Percentiles rank a stretch among this genome's conserved stretches.
Evolutionary conservation across 2,113 vertebrate species (phyloP).

Genomic region (Oncorhynchus masou): DNA sequence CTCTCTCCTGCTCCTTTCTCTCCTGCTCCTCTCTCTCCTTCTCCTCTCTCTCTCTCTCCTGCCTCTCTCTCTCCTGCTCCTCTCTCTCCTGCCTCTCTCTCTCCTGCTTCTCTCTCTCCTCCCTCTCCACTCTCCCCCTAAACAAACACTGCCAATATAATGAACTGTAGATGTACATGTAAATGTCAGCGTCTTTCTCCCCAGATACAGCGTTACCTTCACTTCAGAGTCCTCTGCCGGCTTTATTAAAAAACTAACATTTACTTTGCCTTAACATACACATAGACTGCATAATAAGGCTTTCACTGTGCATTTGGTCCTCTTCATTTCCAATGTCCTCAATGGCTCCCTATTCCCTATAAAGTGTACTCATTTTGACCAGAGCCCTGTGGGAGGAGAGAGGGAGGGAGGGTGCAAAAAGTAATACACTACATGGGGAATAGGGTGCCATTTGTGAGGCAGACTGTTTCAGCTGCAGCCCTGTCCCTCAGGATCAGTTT

Average conservation of each 20-base stretch:
- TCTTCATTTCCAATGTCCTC: too few species aligned
- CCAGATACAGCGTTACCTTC: neutral
- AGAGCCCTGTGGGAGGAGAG: too few species aligned
- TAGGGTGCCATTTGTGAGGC: neutral
- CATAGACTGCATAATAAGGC: neutral
- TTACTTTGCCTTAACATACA: neutral
- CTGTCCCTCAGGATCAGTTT: conserved; percentile 4
- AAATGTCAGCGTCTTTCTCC: conserved; percentile 18
- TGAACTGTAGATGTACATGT: conserved; percentile 9
- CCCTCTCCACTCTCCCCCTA: neutral
- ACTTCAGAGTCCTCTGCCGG: neutral
- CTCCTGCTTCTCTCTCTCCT: neutral
- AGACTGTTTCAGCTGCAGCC: neutral
- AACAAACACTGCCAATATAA: neutral
- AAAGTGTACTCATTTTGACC: too few species aligned
- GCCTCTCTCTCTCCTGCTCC: neutral
- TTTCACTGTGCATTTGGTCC: too few species aligned
- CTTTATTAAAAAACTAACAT: neutral
- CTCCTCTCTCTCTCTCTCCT: neutral
- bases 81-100: neutral
- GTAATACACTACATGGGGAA: neutral
- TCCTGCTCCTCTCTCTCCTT: too few species aligned
- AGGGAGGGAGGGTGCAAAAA: neutral
- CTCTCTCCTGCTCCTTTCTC: neutral
- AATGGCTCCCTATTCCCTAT: neutral